phyloP scores from a whole-genome alignment of 2,888 invertebrate genomes.

The Julus scanicus region DNA sequence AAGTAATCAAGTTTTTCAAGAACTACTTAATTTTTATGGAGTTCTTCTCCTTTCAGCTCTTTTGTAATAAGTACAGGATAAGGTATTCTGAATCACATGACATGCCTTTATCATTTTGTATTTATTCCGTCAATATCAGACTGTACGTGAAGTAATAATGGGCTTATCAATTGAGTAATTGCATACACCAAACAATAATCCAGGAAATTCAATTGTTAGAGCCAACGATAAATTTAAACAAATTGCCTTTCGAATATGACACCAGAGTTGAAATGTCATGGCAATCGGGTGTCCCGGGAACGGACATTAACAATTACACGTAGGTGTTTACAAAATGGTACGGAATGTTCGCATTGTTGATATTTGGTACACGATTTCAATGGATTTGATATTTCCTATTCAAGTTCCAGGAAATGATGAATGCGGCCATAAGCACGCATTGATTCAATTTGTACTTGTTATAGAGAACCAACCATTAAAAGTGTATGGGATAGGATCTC shows the following conservation, averaged over 20 bases:
- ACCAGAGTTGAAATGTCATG: slow-evolving; percentile 33
- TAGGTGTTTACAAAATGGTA: background rate
- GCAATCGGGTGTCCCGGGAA: background rate
- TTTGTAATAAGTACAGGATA: too few relatives aligned
- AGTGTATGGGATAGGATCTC: background rate
- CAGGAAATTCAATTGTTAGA: slow-evolving; percentile 20
- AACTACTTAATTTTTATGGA: background rate
- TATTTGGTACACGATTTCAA: background rate
- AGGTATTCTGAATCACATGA: background rate
- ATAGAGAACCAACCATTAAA: background rate
- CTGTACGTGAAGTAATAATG: slow-evolving; percentile 15
- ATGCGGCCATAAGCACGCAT: background rate
- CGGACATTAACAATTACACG: slow-evolving; percentile 26
- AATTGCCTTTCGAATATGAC: background rate
- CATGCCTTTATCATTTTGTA: background rate
- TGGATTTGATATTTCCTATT: background rate
- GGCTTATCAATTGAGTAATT: background rate
- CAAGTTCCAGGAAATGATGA: background rate
- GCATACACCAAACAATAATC: background rate
- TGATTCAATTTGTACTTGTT: background rate
- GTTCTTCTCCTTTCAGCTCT: too few relatives aligned
- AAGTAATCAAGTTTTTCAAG: background rate
- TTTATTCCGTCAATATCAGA: background rate
- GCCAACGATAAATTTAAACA: background rate
- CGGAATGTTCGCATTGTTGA: background rate